Evolutionary conservation across 2,888 invertebrate genomes (phyloP).

Genomic region (Parnassius orleans): DNA sequence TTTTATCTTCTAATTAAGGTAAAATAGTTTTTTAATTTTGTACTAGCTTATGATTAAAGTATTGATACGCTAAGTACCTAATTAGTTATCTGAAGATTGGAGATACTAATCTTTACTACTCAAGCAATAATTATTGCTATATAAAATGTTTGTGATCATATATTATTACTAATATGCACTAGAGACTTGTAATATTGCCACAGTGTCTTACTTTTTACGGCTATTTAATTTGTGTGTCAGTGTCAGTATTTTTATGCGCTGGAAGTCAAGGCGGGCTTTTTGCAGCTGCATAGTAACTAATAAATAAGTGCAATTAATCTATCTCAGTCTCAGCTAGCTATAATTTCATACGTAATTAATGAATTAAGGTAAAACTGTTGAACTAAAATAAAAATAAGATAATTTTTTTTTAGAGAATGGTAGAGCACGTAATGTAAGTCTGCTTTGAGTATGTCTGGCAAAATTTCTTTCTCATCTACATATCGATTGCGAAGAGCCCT

Average conservation of each 20-base stretch:
- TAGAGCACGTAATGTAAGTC: background rate
- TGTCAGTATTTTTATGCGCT: slow-evolving; percentile 5
- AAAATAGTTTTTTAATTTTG: too few relatives aligned
- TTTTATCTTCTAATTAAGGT: too few relatives aligned
- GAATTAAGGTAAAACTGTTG: background rate
- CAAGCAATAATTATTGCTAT: too few relatives aligned
- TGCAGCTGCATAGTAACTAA: background rate
- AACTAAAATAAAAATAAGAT: background rate
- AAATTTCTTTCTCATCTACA: background rate
- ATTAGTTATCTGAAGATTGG: too few relatives aligned
- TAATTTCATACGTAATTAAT: background rate
- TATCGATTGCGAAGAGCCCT: background rate
- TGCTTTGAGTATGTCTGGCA: slow-evolving; percentile 1
- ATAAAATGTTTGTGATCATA: background rate
- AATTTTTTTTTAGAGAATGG: background rate
- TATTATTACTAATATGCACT: too few relatives aligned
- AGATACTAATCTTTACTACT: too few relatives aligned
- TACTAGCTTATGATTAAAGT: too few relatives aligned
- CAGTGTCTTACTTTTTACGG: background rate
- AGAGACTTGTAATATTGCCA: too few relatives aligned
- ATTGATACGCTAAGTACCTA: too few relatives aligned
- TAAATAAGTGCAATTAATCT: background rate
- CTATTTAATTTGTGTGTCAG: background rate
- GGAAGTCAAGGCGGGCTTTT: slow-evolving; percentile 21
- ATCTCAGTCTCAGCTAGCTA: background rate